These are phyloP conservation scores for Blera fallax DNA, from an alignment of 2,888 invertebrate species.

Conservation along the genomic window DNA sequence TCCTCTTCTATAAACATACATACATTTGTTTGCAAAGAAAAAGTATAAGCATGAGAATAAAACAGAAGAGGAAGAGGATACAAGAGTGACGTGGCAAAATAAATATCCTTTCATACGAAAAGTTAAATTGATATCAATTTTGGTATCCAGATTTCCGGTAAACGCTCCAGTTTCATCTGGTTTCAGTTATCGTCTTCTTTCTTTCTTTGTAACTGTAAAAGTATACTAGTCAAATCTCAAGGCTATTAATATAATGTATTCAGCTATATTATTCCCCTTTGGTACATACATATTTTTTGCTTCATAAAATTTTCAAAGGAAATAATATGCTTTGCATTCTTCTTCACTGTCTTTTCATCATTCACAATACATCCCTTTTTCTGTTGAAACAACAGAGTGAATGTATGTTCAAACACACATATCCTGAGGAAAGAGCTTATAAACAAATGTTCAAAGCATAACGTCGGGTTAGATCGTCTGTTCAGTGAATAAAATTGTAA, in stretches of 20 bases:
- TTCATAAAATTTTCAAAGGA: slow-evolving; percentile 22
- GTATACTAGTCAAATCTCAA: not conserved
- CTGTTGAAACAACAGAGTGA: slow-evolving; percentile 20
- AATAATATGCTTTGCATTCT: slow-evolving; percentile 5
- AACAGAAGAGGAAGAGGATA: not conserved
- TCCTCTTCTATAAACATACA: not conserved
- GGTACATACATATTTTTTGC: slow-evolving; percentile 8
- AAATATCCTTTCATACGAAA: slow-evolving; percentile 17
- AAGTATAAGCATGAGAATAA: not conserved
- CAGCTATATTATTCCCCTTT: not conserved
- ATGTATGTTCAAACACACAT: not conserved
- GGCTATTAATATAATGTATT: slow-evolving; percentile 2
- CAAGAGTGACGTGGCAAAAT: not conserved
- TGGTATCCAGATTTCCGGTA: slow-evolving; percentile 10
- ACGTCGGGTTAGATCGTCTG: not conserved
- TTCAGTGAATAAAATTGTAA: slow-evolving; percentile 29
- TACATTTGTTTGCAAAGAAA: not conserved
- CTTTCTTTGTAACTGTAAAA: not conserved
- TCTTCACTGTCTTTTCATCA: not conserved
- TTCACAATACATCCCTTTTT: not conserved
- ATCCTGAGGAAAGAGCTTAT: not conserved
- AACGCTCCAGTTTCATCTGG: not conserved
- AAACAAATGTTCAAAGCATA: not conserved
- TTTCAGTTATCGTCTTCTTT: not conserved
- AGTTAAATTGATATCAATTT: slow-evolving; percentile 31